Base-by-base conservation (phyloP, 2,113 vertebrate genomes). In the Sclerurus mexicanus region DNA sequence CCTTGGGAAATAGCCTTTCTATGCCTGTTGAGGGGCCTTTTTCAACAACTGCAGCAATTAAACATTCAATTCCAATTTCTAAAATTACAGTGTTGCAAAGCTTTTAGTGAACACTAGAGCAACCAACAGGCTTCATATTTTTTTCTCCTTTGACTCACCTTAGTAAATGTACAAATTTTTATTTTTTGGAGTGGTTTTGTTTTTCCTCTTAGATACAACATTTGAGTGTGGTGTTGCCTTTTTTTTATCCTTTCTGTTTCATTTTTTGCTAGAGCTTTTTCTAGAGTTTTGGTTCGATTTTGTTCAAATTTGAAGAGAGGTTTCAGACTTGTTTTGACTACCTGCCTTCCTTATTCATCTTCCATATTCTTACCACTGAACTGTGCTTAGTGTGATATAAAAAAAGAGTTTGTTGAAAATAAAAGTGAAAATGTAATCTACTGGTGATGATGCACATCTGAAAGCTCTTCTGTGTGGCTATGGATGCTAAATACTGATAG, bases 1-100 rank as follows among this genome's bases (percentile, higher is more conserved):
- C 15, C 55, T 66, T 78, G 56, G 84, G 60, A 91, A 78, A 88
- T 53, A 78, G 67, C 40, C 31, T 90, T 88, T 81, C 58, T 35
- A 1, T 49, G 28, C 71, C 56, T 79, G 27, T 55, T 64, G 66
- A 73, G 40, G 50, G 33, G 40, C 25, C 14, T 47, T 73, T 88
- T 68, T 46, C 50, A 81, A 49, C n/a, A 85, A 60, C 58, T 88
- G 33, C 14, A 56, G 35, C 55, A 85, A 78, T 74, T 66, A 69
- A 78, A 63, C 9, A 69, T 78, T 92, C 67, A 37, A 49, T 81
- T 81, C 42, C 10, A 40, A 35, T 88, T 82, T 79, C 67, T 75
- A 60, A 30, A 69, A 64, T 78, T 64, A 16, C 24, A 46, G 50
- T 88, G 30, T 56, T 78, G n/a, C 31, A 83, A 74, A 71, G 35